phyloP scores from a whole-genome alignment of 2,113 vertebrate species.

The Lophura nycthemera region DNA sequence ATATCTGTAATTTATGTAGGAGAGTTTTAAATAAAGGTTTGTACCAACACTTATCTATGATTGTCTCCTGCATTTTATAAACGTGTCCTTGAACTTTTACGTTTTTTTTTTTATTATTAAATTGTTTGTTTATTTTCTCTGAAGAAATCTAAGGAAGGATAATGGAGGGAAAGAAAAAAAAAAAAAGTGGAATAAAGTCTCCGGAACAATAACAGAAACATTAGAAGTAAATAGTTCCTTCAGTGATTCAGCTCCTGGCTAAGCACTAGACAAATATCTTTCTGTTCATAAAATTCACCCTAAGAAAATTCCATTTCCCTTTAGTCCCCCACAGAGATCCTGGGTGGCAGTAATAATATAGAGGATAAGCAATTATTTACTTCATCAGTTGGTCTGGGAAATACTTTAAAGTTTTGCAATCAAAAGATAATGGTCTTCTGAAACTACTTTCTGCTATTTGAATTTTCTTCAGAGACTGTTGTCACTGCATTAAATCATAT shows the following conservation, averaged over 20 bases:
- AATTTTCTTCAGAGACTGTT: conserved; percentile 65
- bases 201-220: conserved; percentile 58
- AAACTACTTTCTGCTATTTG: conserved; percentile 49
- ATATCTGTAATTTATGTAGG: not conserved
- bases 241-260: conserved; percentile 40
- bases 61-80: not conserved
- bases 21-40: not conserved
- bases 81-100: not conserved
- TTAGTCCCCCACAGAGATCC: conserved; percentile 65
- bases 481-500: conserved; percentile 62
- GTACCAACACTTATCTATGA: not conserved
- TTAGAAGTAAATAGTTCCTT: conserved; percentile 55
- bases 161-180: not conserved
- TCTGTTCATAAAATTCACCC: conserved; percentile 65
- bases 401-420: conserved; percentile 71
- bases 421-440: conserved; percentile 66
- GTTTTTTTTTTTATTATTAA: not conserved
- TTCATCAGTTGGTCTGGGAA: conserved; percentile 68
- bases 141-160: conserved; percentile 36
- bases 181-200: conserved; percentile 10
- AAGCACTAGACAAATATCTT: conserved; percentile 63
- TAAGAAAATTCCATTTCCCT: conserved; percentile 69
- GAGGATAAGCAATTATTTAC: conserved; percentile 70
- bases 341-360: conserved; percentile 63
- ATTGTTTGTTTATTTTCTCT: conserved; percentile 32